phyloP scores from a whole-genome alignment of 2,888 invertebrate genomes.

The Acronicta leporina region DNA sequence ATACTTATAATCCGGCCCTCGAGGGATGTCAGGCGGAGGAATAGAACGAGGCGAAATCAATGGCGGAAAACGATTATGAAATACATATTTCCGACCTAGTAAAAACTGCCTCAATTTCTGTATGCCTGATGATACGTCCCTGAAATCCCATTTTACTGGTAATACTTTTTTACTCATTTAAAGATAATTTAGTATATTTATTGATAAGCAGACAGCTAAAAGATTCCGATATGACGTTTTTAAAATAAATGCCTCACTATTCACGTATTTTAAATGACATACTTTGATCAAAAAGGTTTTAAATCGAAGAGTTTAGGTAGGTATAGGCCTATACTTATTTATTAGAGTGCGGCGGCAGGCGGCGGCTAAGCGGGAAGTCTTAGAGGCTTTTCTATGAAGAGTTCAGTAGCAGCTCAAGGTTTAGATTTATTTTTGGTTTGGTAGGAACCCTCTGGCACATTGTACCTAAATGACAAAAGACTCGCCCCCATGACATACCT shows the following conservation, averaged over 20 bases:
- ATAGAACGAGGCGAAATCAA: slow-evolving; percentile 71
- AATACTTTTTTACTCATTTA: slow-evolving; percentile 8
- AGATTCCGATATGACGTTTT: not conserved
- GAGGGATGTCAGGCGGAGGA: slow-evolving; percentile 74
- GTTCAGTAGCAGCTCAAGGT: too few species aligned
- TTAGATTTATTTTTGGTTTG: too few species aligned
- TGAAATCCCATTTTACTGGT: slow-evolving; percentile 27
- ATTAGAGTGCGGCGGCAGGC: too few species aligned
- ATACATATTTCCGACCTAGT: slow-evolving; percentile 71
- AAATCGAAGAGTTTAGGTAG: not conserved
- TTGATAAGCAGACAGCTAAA: too few species aligned
- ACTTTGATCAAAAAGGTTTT: not conserved
- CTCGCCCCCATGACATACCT: too few species aligned
- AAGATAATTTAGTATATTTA: not conserved
- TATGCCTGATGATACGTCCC: slow-evolving; percentile 73
- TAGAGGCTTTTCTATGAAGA: too few species aligned
- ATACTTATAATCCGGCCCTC: slow-evolving; percentile 73
- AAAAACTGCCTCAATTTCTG: slow-evolving; percentile 71
- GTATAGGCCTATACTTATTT: too few species aligned
- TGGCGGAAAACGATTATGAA: slow-evolving; percentile 73
- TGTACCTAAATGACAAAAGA: too few species aligned
- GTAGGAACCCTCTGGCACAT: too few species aligned
- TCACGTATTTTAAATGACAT: not conserved
- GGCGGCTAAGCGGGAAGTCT: too few species aligned
- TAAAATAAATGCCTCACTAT: not conserved